Percentiles rank a stretch among this genome's conserved stretches.
phyloP scores from a whole-genome alignment of 2,888 invertebrate species.

The Calliopum simillimum region DNA sequence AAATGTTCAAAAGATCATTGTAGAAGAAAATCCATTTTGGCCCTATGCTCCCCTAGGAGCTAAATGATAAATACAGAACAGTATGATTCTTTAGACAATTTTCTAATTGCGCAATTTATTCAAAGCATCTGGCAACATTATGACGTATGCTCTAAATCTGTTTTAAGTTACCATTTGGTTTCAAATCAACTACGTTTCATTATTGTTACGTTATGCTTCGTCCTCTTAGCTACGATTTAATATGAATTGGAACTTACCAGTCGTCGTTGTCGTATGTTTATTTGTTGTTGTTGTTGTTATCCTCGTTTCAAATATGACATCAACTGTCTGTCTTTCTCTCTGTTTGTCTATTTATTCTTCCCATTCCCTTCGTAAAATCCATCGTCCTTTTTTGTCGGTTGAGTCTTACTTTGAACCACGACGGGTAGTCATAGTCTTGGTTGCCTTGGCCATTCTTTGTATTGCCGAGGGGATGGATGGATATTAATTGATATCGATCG shows the following conservation, averaged over 20 bases:
- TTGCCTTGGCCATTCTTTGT: not conserved
- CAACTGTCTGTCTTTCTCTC: slow-evolving; percentile 41
- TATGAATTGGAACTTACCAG: slow-evolving; percentile 23
- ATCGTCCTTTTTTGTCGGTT: not conserved
- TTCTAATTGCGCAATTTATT: not conserved
- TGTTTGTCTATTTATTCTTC: slow-evolving; percentile 18
- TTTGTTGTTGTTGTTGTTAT: slow-evolving; percentile 12
- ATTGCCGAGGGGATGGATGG: not conserved
- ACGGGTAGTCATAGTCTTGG: not conserved
- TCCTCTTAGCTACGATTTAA: slow-evolving; percentile 14
- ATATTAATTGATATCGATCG: slow-evolving; percentile 48
- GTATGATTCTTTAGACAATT: too few species aligned
- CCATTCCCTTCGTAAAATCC: not conserved
- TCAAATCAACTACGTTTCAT: slow-evolving; percentile 28
- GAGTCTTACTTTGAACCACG: slow-evolving; percentile 16
- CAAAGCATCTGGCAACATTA: too few species aligned
- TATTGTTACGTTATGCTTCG: slow-evolving; percentile 4
- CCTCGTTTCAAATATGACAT: slow-evolving; percentile 44
- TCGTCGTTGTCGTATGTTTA: slow-evolving; percentile 17
- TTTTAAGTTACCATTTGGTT: slow-evolving; percentile 28
- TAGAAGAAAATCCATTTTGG: too few species aligned
- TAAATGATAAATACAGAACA: too few species aligned
- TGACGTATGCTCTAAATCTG: too few species aligned
- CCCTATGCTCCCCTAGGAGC: too few species aligned
- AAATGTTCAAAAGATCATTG: too few species aligned